Evolutionary conservation across 2,888 invertebrate genomes (phyloP).

Genomic region (Endotricha flammealis): DNA sequence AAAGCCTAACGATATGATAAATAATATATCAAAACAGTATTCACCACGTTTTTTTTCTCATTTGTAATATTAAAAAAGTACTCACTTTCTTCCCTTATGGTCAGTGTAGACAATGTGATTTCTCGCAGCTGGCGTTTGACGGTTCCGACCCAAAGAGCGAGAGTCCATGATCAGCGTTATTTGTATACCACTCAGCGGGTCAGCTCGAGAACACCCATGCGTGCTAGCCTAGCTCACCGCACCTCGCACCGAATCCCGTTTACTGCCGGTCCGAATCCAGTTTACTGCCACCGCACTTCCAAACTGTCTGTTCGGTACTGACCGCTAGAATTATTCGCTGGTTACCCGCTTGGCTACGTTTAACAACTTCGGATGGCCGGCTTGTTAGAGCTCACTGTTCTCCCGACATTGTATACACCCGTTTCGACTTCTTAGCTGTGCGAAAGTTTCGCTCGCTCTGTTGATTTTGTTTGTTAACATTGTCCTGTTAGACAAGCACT

Average conservation of each 20-base stretch:
- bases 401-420: conserved; percentile 61
- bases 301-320: conserved; percentile 49
- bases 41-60: neutral
- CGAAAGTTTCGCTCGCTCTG: conserved; percentile 60
- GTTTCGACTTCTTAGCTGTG: conserved; percentile 65
- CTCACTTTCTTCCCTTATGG: conserved; percentile 75
- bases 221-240: conserved; percentile 22
- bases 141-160: conserved; percentile 49
- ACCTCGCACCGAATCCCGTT: conserved; percentile 8
- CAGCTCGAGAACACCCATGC: conserved; percentile 20
- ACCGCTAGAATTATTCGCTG: conserved; percentile 55
- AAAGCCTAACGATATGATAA: no score
- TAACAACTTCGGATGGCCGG: conserved; percentile 66
- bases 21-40: neutral
- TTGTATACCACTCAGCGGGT: conserved; percentile 6
- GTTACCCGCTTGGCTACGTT: conserved; percentile 39
- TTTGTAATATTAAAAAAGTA: conserved; percentile 22
- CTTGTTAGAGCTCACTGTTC: conserved; percentile 64
- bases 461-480: conserved; percentile 66
- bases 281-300: conserved; percentile 33
- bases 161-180: conserved; percentile 46
- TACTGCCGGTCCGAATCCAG: conserved; percentile 12
- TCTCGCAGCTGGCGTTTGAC: conserved; percentile 59
- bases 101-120: conserved; percentile 75
- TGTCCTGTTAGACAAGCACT: conserved; percentile 46